phyloP scores from a whole-genome alignment of 2,888 invertebrate genomes.

The Xestia c-nigrum region DNA sequence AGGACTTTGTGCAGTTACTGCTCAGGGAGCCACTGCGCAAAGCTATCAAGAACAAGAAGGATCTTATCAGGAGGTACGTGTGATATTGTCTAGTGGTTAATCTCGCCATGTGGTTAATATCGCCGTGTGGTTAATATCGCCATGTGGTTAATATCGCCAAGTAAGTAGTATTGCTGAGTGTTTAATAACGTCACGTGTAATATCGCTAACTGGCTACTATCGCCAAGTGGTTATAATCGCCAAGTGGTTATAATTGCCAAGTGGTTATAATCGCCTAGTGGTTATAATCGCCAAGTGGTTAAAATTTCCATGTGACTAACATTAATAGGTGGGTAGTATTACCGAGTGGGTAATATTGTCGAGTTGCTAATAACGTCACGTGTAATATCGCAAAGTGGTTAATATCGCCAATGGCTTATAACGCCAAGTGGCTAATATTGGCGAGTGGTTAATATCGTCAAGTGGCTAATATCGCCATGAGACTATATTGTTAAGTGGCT shows the following conservation, averaged over 20 bases:
- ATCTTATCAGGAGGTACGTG: constrained; percentile 94
- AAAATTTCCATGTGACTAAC: background rate
- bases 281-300: too few species aligned
- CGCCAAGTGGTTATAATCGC: too few species aligned
- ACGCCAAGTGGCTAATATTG: too few species aligned
- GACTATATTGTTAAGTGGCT: too few species aligned
- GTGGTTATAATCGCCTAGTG: background rate
- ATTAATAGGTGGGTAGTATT: too few species aligned
- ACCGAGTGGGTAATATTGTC: too few species aligned
- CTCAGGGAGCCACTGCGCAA: constrained; percentile 98
- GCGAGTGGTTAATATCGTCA: too few species aligned
- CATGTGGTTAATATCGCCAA: background rate
- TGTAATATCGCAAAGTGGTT: too few species aligned
- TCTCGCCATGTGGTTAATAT: constrained; percentile 95
- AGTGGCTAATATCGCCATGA: too few species aligned
- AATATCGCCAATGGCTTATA: too few species aligned
- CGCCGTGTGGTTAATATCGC: constrained; percentile 98
- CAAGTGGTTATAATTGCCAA: background rate
- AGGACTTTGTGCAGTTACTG: constrained; percentile 98
- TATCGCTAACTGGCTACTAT: too few species aligned
- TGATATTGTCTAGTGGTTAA: background rate
- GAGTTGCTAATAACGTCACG: too few species aligned
- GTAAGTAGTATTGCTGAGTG: background rate
- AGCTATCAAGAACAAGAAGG: constrained; percentile 99
- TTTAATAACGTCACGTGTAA: background rate